Evolutionary conservation across 2,113 vertebrate species (phyloP), one percentile per base, ranked within the genome.

Genomic region (Tringa solitaria): DNA sequence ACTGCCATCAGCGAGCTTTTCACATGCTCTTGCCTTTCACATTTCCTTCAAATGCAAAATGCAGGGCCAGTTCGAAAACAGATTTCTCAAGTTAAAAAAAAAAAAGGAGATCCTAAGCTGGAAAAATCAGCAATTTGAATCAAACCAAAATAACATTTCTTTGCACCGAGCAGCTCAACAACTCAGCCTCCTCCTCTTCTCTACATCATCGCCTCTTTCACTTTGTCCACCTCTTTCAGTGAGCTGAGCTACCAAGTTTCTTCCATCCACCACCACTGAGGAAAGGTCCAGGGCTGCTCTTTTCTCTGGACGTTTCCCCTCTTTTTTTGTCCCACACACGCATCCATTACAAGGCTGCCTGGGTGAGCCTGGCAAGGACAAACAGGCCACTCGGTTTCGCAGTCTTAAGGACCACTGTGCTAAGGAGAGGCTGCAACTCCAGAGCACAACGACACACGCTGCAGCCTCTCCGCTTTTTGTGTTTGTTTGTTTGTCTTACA

Each of bases 91-190:
- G 86, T 89, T 93, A 86, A 86, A 93, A 92, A 39, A 39, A 39
- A 39, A 39, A 90, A 77, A 80, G 19, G 65, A 86, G 30, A 90
- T 17, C 61, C 89, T 82, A 90, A 74, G 68, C 43, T 93, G 68
- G 46, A 79, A 97, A 97, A 96, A 95, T 88, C 86, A 96, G 89
- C 93, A 76, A 48, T 94, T 82, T 95, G 85, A 97, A 97, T 84
- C 82, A 91, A 97, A 94, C 77, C 77, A 96, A 97, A 96, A 89
- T 90, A 95, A 93, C 32, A 11, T 78, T 93, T 85, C 93, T 94
- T 70, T 84, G 33, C 90, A 89, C 50, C 33, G 89, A 94, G 91
- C 87, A 90, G 85, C 65, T 95, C 87, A 84, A 64, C 54, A 94
- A 68, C 81, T 84, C 90, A 83, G 39, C 64, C 65, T 89, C 78